Percentiles rank a stretch among this genome's conserved stretches.
These are phyloP conservation scores for Syngnathus rostellatus DNA, from an alignment of 2,797 vertebrate genomes.

Conservation along the genomic window DNA sequence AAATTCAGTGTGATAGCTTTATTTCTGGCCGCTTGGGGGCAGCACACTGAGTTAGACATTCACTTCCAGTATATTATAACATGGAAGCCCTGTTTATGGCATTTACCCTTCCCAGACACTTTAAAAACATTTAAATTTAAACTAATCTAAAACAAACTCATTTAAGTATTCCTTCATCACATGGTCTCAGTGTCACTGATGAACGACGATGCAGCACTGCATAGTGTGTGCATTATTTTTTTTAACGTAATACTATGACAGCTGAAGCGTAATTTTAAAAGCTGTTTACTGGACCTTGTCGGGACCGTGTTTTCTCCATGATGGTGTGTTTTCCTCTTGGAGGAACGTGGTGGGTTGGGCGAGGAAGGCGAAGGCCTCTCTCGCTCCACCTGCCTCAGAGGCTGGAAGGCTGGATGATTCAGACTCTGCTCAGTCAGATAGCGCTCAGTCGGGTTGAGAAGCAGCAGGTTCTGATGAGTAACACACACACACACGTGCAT, in stretches of 20 bases:
- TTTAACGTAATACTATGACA: background rate
- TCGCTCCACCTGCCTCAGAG: constrained; percentile 87
- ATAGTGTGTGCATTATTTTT: background rate
- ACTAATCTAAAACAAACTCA: too few species aligned
- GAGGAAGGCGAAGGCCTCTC: constrained; percentile 77
- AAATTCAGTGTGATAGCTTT: background rate
- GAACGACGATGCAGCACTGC: too few species aligned
- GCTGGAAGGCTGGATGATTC: constrained; percentile 96
- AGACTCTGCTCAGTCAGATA: constrained; percentile 94
- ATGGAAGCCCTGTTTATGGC: background rate
- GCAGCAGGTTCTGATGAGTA: constrained; percentile 82
- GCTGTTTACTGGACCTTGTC: constrained; percentile 74
- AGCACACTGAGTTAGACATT: background rate
- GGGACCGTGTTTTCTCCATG: constrained; percentile 91
- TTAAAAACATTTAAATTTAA: too few species aligned
- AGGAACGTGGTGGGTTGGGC: constrained; percentile 83
- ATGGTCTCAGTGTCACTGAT: too few species aligned
- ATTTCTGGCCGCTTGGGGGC: background rate
- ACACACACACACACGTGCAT: constrained; percentile 17
- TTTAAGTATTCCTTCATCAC: too few species aligned
- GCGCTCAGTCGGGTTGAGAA: constrained; percentile 90
- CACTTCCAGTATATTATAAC: background rate
- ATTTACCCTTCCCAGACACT: background rate
- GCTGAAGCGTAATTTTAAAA: background rate
- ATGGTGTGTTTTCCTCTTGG: constrained; percentile 96